phyloP scores from a whole-genome alignment of 2,113 vertebrate species.

The Menidia beryllina region DNA sequence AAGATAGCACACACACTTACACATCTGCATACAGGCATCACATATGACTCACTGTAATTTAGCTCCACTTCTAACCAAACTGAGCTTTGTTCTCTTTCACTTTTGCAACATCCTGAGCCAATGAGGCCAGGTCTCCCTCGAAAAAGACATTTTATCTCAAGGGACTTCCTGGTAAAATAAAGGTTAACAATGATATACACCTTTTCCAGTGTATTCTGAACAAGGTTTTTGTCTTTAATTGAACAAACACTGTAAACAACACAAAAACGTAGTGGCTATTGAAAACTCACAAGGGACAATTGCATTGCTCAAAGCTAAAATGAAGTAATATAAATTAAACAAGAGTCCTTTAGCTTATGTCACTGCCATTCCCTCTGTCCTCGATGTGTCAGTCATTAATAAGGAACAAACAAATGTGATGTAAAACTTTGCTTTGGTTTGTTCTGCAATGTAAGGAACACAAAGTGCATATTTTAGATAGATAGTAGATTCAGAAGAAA shows the following conservation, averaged over 20 bases:
- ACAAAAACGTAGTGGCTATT: slow-evolving; percentile 8
- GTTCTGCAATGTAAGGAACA: neutral
- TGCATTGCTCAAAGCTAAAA: too few species aligned
- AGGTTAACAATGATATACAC: too few species aligned
- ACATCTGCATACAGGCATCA: neutral
- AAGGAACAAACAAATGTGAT: too few species aligned
- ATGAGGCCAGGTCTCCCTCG: too few species aligned
- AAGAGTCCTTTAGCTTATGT: too few species aligned
- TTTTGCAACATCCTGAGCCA: neutral
- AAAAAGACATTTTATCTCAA: too few species aligned
- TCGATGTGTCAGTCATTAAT: too few species aligned
- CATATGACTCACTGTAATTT: neutral
- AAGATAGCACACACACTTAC: neutral
- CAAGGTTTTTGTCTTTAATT: neutral
- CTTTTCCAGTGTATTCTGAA: too few species aligned
- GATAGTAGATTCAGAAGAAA: neutral
- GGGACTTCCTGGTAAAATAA: too few species aligned
- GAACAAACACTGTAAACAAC: neutral
- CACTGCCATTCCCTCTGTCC: too few species aligned
- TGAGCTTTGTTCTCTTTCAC: neutral
- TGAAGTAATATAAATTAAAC: too few species aligned
- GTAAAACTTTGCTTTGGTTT: neutral
- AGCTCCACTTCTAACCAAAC: neutral
- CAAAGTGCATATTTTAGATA: neutral
- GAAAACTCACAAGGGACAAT: too few species aligned